Conservation (phyloP, 2,797 vertebrate genomes). For the Acanthurus tractus region DNA sequence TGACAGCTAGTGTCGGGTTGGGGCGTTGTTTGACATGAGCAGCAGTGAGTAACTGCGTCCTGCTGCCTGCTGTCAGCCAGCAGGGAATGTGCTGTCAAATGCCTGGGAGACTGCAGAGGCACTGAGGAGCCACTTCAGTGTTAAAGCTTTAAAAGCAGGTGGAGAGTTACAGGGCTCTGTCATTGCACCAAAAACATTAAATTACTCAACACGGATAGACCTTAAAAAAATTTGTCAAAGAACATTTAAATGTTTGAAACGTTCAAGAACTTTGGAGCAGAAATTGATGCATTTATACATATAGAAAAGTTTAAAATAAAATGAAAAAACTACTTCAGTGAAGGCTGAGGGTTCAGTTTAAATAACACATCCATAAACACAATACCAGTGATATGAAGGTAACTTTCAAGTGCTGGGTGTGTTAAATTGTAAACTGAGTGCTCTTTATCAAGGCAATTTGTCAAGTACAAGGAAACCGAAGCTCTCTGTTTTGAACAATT, state of each 20-base stretch:
- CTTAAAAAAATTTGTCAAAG: background rate
- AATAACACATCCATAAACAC: background rate
- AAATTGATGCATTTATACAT: too few species aligned
- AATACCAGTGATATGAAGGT: background rate
- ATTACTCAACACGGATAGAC: too few species aligned
- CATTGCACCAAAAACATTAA: background rate
- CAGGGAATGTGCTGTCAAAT: conserved; percentile 26
- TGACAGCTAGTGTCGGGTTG: conserved; percentile 26
- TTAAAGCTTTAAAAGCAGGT: conserved; percentile 10
- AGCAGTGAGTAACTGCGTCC: background rate
- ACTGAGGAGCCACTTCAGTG: conserved; percentile 2
- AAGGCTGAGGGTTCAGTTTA: background rate
- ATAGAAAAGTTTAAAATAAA: too few species aligned
- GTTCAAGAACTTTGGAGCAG: too few species aligned
- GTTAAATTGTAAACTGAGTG: conserved; percentile 7
- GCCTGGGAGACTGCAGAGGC: background rate
- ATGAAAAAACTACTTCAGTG: too few species aligned
- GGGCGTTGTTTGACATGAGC: too few species aligned
- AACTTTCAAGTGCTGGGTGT: conserved; percentile 4
- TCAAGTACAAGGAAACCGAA: conserved; percentile 22
- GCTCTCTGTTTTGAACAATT: conserved; percentile 3
- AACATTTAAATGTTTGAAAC: background rate
- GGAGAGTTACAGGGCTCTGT: background rate
- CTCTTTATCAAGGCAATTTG: background rate
- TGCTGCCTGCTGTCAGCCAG: conserved; percentile 6